A percentile compares a stretch with the other conserved stretches of the same genome.
Conservation (phyloP, 2,797 vertebrate species). For the Myiotriccus ornatus region DNA sequence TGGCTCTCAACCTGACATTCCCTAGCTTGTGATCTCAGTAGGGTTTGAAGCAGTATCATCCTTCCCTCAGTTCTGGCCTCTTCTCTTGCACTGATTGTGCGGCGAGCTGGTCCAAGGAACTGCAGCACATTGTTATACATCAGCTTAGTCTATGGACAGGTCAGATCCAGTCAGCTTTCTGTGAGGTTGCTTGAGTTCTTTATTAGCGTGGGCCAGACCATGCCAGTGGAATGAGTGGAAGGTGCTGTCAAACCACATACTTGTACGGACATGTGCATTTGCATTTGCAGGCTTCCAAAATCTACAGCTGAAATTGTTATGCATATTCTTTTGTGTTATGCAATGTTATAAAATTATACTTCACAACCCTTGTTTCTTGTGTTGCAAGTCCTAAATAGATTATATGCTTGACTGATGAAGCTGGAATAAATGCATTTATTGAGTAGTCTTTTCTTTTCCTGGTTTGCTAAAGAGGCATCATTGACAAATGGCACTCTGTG, state of each 20-base stretch:
- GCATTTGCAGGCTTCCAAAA: neutral
- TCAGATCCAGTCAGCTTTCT: neutral
- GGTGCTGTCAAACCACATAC: neutral
- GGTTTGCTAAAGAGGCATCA: neutral
- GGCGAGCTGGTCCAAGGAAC: neutral
- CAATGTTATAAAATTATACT: neutral
- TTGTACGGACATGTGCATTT: neutral
- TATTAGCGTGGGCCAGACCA: fast-evolving
- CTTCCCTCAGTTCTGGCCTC: neutral
- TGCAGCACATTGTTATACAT: neutral
- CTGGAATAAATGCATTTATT: neutral
- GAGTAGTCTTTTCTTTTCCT: neutral
- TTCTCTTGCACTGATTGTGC: neutral
- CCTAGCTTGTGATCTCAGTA: neutral
- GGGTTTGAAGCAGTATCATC: neutral
- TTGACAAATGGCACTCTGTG: neutral
- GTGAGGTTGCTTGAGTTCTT: neutral
- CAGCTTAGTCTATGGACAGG: neutral
- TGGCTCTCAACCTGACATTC: neutral
- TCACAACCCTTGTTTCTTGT: neutral
- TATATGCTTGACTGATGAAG: neutral
- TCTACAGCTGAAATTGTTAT: neutral
- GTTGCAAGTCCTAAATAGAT: neutral
- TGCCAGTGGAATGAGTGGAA: neutral
- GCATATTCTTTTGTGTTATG: neutral